phyloP scores from a whole-genome alignment of 2,113 vertebrate species.

The Riparia riparia region DNA sequence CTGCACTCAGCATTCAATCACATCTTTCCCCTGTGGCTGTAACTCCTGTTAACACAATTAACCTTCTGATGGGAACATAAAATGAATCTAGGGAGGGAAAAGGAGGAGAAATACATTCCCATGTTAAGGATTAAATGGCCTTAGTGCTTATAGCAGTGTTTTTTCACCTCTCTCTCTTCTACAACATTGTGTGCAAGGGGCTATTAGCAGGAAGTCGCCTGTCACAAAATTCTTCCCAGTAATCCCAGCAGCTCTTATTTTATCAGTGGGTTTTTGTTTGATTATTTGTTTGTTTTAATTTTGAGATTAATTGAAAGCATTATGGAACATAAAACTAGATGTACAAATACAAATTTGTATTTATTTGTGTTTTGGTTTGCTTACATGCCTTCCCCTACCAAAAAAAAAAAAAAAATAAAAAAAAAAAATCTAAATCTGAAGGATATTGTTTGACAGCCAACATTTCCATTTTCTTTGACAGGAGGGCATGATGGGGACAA shows the following conservation, averaged over 20 bases:
- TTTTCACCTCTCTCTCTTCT: constrained; percentile 7
- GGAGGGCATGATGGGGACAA: neutral
- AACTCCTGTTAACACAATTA: constrained; percentile 73
- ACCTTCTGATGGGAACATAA: constrained; percentile 70
- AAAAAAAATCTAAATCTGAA: neutral
- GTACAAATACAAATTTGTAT: neutral
- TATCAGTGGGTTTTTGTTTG: neutral
- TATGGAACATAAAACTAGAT: neutral
- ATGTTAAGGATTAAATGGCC: constrained; percentile 60
- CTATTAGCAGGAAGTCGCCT: neutral
- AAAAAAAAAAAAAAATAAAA: too few species aligned
- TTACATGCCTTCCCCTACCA: accelerated
- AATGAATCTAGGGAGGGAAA: constrained; percentile 53
- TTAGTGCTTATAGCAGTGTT: constrained; percentile 20
- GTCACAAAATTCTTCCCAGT: constrained; percentile 11
- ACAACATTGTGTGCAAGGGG: neutral
- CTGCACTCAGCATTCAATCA: constrained; percentile 68
- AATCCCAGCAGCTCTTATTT: neutral
- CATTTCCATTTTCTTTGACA: neutral
- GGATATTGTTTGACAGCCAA: neutral
- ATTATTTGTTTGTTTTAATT: neutral
- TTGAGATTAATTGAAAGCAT: neutral
- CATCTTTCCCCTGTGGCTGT: constrained; percentile 67
- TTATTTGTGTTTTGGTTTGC: neutral
- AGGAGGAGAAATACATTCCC: constrained; percentile 70